Conservation (phyloP, 2,113 vertebrate species). For the Cynoglossus semilaevis region DNA sequence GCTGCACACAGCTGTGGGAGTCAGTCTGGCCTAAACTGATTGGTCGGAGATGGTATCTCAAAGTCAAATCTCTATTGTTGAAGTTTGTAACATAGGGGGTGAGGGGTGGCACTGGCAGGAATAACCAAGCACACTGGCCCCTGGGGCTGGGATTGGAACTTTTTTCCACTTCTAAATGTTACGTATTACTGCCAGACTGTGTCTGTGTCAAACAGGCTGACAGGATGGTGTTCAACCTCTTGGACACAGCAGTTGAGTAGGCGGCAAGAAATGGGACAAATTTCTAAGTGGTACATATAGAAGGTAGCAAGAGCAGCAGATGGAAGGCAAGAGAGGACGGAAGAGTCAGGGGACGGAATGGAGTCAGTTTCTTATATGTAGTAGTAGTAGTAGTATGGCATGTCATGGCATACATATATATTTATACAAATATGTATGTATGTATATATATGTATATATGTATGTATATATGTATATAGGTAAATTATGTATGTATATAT, state of each 20-base stretch:
- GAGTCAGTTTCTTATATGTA: not conserved
- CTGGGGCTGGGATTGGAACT: slow-evolving; percentile 37
- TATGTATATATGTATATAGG: no score
- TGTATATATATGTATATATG: no score
- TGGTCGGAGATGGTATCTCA: no score
- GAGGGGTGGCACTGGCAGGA: not conserved
- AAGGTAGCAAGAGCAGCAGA: slow-evolving; percentile 29
- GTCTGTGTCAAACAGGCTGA: slow-evolving; percentile 64
- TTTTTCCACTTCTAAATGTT: slow-evolving; percentile 40
- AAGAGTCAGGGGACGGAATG: slow-evolving; percentile 8
- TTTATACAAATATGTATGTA: no score
- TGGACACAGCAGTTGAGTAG: slow-evolving; percentile 62
- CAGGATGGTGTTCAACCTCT: slow-evolving; percentile 48
- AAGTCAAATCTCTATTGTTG: no score
- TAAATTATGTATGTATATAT: no score
- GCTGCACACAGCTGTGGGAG: no score
- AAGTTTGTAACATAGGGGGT: no score
- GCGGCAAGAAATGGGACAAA: slow-evolving; percentile 54
- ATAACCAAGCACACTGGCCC: slow-evolving; percentile 23
- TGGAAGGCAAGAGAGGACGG: slow-evolving; percentile 29
- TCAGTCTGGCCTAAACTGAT: no score
- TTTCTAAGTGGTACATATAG: slow-evolving; percentile 48
- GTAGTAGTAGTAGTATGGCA: no score
- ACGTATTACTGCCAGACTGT: slow-evolving; percentile 51
- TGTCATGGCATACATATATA: no score